These are phyloP conservation scores for Phaonia tiefii DNA, from an alignment of 2,888 invertebrate species.

Conservation along the genomic window DNA sequence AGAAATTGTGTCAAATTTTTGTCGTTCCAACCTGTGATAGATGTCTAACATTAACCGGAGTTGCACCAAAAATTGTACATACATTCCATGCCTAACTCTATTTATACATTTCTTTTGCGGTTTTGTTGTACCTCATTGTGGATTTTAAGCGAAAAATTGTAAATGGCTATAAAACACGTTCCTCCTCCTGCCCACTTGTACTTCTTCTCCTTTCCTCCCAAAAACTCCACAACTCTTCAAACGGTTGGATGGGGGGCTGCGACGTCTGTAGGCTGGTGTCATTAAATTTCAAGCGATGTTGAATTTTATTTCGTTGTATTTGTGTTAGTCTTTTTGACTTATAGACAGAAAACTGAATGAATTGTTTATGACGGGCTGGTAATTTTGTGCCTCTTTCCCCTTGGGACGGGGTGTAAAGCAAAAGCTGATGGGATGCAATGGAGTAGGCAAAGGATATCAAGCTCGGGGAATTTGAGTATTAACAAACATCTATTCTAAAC, in stretches of 20 bases:
- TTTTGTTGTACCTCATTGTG: neutral
- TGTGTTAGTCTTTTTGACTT: constrained; percentile 6
- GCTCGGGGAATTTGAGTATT: neutral
- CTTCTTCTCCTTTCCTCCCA: no score
- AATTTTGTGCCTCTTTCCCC: neutral
- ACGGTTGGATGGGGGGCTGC: neutral
- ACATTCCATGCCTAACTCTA: no score
- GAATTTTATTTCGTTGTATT: constrained; percentile 2
- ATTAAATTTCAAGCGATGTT: constrained; percentile 30
- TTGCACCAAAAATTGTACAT: no score
- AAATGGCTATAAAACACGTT: constrained; percentile 42
- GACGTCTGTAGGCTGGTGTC: neutral
- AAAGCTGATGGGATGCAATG: neutral
- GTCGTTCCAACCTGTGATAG: no score
- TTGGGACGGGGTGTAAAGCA: no score
- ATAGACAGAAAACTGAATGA: constrained; percentile 33
- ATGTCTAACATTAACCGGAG: no score
- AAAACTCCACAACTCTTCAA: no score
- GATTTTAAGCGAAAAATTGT: neutral
- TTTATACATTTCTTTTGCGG: no score
- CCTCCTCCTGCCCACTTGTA: neutral
- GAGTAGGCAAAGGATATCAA: neutral
- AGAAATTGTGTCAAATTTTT: no score
- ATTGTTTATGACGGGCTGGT: constrained; percentile 18
- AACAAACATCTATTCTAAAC: constrained; percentile 29